Conservation (phyloP, 2,113 vertebrate genomes). For the Coregonus clupeaformis region DNA sequence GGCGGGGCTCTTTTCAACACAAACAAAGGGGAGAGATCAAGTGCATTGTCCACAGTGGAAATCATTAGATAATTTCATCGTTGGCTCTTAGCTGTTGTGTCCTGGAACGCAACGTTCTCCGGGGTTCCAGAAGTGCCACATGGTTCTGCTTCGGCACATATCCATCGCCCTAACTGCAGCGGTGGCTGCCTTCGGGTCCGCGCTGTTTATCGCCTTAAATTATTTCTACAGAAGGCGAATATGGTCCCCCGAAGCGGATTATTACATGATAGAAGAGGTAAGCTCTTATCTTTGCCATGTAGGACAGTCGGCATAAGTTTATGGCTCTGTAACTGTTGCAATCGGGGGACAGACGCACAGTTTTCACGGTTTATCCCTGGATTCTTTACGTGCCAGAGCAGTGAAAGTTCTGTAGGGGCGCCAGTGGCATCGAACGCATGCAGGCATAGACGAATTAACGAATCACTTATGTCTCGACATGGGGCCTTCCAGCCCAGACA, state of each 20-base stretch:
- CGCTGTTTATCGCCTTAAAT: constrained; percentile 82
- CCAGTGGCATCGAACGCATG: not conserved
- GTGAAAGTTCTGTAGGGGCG: not conserved
- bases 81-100: not conserved
- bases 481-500: too few relatives aligned
- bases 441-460: not conserved
- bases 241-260: constrained; percentile 71
- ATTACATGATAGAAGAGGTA: constrained; percentile 62
- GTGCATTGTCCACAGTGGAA: constrained; percentile 21
- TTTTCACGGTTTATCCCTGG: too few relatives aligned
- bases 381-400: not conserved
- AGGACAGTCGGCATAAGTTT: too few relatives aligned
- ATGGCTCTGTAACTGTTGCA: too few relatives aligned
- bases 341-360: too few relatives aligned
- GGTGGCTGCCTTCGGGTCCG: constrained; percentile 81
- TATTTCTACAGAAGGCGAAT: constrained; percentile 71
- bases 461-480: not conserved
- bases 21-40: constrained; percentile 32
- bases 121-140: constrained; percentile 18
- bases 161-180: constrained; percentile 79
- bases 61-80: too few relatives aligned
- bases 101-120: not conserved
- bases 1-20: constrained; percentile 27
- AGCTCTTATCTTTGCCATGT: not conserved
- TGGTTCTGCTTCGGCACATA: constrained; percentile 73